Evolutionary conservation across 1,140 invertebrate genomes (phyloP).

Genomic region (Meloidogyne chitwoodi): DNA sequence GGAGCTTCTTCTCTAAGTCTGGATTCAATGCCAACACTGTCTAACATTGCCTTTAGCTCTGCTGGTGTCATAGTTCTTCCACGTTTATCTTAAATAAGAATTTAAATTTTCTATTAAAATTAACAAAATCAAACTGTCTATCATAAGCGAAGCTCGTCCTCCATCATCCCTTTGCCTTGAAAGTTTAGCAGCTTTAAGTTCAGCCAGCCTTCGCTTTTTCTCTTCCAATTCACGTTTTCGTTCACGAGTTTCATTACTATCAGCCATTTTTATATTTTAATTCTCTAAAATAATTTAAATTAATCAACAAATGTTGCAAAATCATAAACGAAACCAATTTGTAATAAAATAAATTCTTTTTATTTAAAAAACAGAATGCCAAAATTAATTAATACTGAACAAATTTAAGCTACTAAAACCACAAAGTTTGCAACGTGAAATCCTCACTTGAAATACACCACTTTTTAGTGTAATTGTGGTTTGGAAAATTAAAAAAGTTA

Average conservation of each 20-base stretch:
- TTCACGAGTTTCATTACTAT: neutral
- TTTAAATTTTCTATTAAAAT: neutral
- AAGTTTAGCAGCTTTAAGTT: conserved; percentile 9
- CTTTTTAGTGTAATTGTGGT: too few relatives aligned
- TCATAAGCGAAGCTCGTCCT: conserved; percentile 1
- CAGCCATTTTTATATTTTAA: neutral
- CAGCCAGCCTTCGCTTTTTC: conserved; percentile 13
- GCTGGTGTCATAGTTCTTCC: conserved; percentile 16
- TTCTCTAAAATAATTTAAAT: neutral
- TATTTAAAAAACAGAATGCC: neutral
- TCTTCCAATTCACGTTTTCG: conserved; percentile 7
- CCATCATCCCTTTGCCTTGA: conserved; percentile 3
- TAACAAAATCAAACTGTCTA: conserved; percentile 11
- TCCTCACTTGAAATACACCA: too few relatives aligned
- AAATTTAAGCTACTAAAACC: too few relatives aligned
- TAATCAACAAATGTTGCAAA: neutral
- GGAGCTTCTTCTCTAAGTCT: conserved; percentile 10
- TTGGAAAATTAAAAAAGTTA: too few relatives aligned
- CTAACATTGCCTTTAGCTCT: conserved; percentile 19
- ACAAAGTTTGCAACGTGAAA: too few relatives aligned
- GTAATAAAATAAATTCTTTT: neutral
- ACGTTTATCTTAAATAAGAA: neutral
- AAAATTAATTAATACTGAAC: neutral
- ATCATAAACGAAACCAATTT: neutral
- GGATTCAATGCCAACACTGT: conserved; percentile 10